These are phyloP conservation scores for Lepidocolaptes lacrymiger DNA, from an alignment of 2,797 vertebrate species.

Conservation along the genomic window DNA sequence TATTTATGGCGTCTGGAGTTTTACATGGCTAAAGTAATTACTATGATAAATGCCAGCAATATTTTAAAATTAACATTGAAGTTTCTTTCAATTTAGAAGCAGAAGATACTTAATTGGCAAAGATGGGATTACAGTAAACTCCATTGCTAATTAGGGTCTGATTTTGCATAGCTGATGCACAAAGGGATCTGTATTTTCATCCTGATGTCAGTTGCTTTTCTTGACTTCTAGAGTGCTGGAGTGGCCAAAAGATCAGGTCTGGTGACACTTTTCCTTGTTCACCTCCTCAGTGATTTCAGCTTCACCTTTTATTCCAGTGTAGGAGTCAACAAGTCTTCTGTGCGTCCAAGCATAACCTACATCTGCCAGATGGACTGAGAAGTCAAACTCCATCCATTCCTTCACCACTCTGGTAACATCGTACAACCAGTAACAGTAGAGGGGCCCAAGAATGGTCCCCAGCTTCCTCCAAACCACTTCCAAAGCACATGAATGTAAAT, in stretches of 20 bases:
- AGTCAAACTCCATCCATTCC: neutral
- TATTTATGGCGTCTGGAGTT: conserved; percentile 59
- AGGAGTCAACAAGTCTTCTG: neutral
- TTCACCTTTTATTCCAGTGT: neutral
- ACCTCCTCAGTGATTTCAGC: neutral
- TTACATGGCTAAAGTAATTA: conserved; percentile 59
- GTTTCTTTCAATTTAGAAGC: conserved; percentile 23
- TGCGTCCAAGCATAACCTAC: neutral
- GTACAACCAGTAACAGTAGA: neutral
- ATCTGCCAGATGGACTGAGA: neutral
- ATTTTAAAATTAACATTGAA: conserved; percentile 64
- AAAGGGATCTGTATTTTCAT: neutral
- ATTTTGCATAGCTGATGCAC: neutral
- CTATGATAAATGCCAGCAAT: conserved; percentile 59
- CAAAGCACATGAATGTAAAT: neutral
- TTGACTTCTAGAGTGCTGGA: neutral
- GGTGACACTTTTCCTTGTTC: neutral
- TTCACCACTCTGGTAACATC: neutral
- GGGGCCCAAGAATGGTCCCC: neutral
- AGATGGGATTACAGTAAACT: conserved; percentile 28
- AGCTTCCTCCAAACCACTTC: neutral
- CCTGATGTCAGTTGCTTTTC: neutral
- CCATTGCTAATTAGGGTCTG: neutral
- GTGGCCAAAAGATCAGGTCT: neutral
- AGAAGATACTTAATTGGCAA: conserved; percentile 52